Evolutionary conservation across 2,888 invertebrate genomes (phyloP).

Genomic region (Drosophila longiperda): DNA sequence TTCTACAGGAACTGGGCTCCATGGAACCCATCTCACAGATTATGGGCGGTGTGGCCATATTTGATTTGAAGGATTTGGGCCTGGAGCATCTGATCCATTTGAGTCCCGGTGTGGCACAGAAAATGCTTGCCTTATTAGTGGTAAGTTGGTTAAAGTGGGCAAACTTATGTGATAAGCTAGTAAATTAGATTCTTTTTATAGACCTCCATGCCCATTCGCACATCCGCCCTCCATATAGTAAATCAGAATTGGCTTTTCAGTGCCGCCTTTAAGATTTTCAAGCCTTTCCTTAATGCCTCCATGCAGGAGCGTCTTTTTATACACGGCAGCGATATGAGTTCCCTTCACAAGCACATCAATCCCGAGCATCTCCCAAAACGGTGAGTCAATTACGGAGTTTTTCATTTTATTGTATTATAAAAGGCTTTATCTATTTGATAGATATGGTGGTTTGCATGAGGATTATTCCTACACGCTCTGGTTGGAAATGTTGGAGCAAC

Average conservation of each 20-base stretch:
- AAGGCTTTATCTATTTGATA: slow-evolving; percentile 22
- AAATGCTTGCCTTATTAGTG: slow-evolving; percentile 89
- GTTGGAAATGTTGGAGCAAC: slow-evolving; percentile 88
- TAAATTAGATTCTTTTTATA: slow-evolving; percentile 76
- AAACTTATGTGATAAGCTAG: background rate
- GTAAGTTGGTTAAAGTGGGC: slow-evolving; percentile 85
- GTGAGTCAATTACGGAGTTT: slow-evolving; percentile 46
- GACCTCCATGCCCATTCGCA: slow-evolving; percentile 91
- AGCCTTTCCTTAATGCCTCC: slow-evolving; percentile 89
- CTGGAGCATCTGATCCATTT: slow-evolving; percentile 90
- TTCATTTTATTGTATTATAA: background rate
- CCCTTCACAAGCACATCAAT: slow-evolving; percentile 90
- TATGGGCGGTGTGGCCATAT: slow-evolving; percentile 90
- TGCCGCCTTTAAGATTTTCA: slow-evolving; percentile 91
- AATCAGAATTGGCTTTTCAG: slow-evolving; percentile 94
- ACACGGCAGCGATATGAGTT: slow-evolving; percentile 90
- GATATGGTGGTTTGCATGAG: slow-evolving; percentile 86
- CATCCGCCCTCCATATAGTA: slow-evolving; percentile 91
- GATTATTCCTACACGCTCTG: slow-evolving; percentile 91
- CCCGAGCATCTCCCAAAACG: slow-evolving; percentile 89
- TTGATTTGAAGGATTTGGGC: slow-evolving; percentile 90
- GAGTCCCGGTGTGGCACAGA: slow-evolving; percentile 89
- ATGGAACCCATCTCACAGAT: slow-evolving; percentile 91
- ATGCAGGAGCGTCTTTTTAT: slow-evolving; percentile 88
- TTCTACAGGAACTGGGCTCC: slow-evolving; percentile 90